Percentiles rank a stretch among this genome's conserved stretches.
Evolutionary conservation across 2,888 invertebrate genomes (phyloP).

Genomic region (Syritta pipiens): DNA sequence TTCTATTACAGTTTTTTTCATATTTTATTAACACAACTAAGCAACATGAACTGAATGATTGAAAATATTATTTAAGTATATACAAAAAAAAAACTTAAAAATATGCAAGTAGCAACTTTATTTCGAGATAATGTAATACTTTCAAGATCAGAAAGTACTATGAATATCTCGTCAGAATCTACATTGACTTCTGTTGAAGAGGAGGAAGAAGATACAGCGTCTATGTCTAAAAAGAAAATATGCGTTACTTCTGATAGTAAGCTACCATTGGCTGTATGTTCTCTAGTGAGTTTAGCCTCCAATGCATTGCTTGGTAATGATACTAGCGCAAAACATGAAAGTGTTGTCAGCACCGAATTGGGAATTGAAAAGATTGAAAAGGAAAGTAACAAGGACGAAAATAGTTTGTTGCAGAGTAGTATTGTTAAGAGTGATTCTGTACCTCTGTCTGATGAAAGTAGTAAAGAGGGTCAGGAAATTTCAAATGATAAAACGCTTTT

Average conservation of each 20-base stretch:
- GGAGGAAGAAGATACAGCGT: constrained; percentile 28
- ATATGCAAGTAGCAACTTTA: constrained; percentile 67
- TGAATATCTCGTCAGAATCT: constrained; percentile 20
- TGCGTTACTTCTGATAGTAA: neutral
- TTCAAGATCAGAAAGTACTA: constrained; percentile 28
- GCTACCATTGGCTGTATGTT: constrained; percentile 31
- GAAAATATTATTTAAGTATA: neutral
- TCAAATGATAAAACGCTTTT: neutral
- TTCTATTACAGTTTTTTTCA: no score
- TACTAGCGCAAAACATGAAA: constrained; percentile 5
- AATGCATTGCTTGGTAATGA: constrained; percentile 21
- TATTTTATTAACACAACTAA: no score
- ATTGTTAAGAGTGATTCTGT: neutral
- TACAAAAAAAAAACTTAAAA: constrained; percentile 5
- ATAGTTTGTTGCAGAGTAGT: neutral
- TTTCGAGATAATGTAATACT: constrained; percentile 58
- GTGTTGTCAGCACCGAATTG: neutral
- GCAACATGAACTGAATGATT: neutral
- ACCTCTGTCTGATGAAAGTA: neutral
- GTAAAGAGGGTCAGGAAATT: neutral
- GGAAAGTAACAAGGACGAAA: neutral
- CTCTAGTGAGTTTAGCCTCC: constrained; percentile 50
- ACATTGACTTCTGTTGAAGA: constrained; percentile 34
- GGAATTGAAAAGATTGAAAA: neutral
- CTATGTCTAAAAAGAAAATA: constrained; percentile 17